Conservation (phyloP, 2,797 vertebrate species). For the Oreochromis mossambicus region DNA sequence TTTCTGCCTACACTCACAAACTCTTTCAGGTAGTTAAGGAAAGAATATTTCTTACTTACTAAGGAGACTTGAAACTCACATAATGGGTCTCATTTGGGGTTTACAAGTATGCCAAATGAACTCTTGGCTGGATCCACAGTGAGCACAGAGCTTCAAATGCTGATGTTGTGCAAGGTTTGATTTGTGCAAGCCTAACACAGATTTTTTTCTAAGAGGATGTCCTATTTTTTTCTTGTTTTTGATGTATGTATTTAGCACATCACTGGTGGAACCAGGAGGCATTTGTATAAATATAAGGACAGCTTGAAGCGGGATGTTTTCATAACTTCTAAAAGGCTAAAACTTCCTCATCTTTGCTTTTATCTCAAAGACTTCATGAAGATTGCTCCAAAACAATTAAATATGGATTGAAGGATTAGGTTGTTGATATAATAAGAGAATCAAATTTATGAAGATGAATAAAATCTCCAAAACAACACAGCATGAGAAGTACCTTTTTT, state of each 20-base stretch:
- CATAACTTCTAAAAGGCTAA: background rate
- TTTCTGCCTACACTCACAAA: background rate
- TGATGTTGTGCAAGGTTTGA: background rate
- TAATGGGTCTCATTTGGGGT: constrained; percentile 14
- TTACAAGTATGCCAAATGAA: constrained; percentile 3
- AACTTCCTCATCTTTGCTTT: background rate
- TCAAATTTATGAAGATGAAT: background rate
- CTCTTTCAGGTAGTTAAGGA: constrained; percentile 5
- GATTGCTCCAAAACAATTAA: background rate
- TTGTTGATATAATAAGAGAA: background rate
- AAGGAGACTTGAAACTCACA: constrained; percentile 14
- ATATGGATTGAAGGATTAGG: background rate
- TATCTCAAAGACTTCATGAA: background rate
- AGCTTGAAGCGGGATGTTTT: background rate
- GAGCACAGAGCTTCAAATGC: background rate
- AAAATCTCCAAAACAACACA: background rate
- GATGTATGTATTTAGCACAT: background rate
- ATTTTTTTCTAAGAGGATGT: background rate
- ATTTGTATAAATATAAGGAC: background rate
- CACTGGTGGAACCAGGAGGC: background rate
- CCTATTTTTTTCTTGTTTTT: background rate
- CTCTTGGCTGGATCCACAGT: background rate
- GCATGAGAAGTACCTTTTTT: background rate
- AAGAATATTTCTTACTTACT: constrained; percentile 15
- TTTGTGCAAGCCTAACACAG: background rate